Evolutionary conservation across 1,140 invertebrate species (phyloP), one percentile per base, ranked within the genome.

Genomic region (Bombus vancouverensis): DNA sequence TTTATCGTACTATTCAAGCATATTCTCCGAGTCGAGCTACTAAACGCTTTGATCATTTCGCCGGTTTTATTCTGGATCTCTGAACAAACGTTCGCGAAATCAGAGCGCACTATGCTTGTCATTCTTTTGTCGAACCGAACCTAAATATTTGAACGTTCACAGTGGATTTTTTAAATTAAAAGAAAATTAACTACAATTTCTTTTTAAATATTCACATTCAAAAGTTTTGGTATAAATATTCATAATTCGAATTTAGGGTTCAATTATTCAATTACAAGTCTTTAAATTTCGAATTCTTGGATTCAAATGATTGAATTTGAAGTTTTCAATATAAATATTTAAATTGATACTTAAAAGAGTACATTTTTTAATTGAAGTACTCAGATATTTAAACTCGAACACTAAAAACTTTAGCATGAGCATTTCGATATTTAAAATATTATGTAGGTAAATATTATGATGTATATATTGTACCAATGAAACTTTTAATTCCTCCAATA

Each of bases 31-130:
- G 73, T 34, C n/a, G 22, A 78, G 59, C 32, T n/a, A 65, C 59
- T 78, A 78, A 78, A 65, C 76, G 39, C 76, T 78, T 78, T 78
- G 76, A 78, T 78, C 76, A 78, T 65, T 78, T 65, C 75, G 37
- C 8, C 34, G 57, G 39, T 42, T 62, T 62, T 39, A 15, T 65
- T 78, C n/a, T 37, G 39, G 25, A 65, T 78, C 65, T 42, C 39
- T 12, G 37, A 78, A 65, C 42, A 39, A 47, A 32, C 32, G 25
- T 22, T 6, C 15, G 42, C 37, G 39, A 78, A 42, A 78, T 65
- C 76, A 34, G 39, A 65, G 39, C 28, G 34, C 47, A 75, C 8
- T 44, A 5, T n/a, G 34, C n/a, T 10, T 32, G 32, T 4, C 5
- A 44, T n/a, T 42, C 39, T 78, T 42, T 65, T 78, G 37, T 44